These are phyloP conservation scores for Protonemura montana DNA, from an alignment of 2,888 invertebrate genomes.

Conservation along the genomic window DNA sequence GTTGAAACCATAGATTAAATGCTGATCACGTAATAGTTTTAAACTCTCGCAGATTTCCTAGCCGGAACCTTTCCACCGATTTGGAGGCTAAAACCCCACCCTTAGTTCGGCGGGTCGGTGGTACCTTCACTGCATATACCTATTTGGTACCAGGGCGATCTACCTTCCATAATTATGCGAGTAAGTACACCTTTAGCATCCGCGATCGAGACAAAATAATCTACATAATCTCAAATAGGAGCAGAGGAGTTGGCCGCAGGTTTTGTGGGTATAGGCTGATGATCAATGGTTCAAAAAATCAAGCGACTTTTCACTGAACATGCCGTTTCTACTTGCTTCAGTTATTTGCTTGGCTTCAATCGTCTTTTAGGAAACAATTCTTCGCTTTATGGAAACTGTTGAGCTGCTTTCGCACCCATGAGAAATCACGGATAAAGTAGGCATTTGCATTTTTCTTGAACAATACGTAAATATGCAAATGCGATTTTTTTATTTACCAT, in stretches of 20 bases:
- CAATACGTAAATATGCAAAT: constrained; percentile 1
- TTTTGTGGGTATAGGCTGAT: not conserved
- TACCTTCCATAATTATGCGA: not conserved
- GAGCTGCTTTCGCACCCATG: not conserved
- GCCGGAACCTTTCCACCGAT: constrained; percentile 27
- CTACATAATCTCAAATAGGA: constrained; percentile 15
- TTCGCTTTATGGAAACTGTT: not conserved
- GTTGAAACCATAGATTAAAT: not conserved
- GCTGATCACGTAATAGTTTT: not conserved
- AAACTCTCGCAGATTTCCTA: not conserved
- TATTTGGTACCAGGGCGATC: not conserved
- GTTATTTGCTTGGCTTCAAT: not conserved
- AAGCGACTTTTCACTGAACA: not conserved
- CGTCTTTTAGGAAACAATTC: not conserved
- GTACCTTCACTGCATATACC: not conserved
- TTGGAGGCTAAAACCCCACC: not conserved
- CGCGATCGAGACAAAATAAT: constrained; percentile 26
- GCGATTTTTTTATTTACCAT: not conserved
- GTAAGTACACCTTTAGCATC: constrained; percentile 26
- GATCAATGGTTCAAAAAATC: too few species aligned
- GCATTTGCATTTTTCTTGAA: not conserved
- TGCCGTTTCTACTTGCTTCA: not conserved
- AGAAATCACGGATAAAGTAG: not conserved
- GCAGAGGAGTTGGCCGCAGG: not conserved
- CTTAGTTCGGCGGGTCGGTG: not conserved